Base-by-base conservation (phyloP, 2,888 invertebrate genomes). In the Tenthredo scrophulariae region DNA sequence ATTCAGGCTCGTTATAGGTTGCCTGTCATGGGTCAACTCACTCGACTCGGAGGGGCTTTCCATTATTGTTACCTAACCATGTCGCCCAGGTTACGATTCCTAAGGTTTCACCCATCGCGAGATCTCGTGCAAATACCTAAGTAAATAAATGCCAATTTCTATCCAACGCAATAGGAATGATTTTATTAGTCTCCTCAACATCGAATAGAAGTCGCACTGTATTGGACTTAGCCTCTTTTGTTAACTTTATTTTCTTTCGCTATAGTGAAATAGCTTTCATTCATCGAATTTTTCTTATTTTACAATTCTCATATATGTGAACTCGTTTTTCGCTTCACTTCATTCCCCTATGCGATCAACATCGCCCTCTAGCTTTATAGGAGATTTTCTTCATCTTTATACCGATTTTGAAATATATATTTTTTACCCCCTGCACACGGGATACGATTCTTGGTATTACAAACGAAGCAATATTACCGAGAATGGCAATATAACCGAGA, bases 1-100 rank as follows among this genome's bases (percentile, higher is more conserved):
- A n/a, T 50, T 62, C 22, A 33, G 26, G n/a, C 33, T 80, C 26
- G 62, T 62, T 33, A 62, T 62, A 40, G 62, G 40, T 80, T 22
- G 37, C 15, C 26, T 62, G 29, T 80, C 58, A 13, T 62, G 43
- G 58, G 80, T 62, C 62, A 80, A 80, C 26, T 80, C 80, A 33
- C 80, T 80, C 80, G 80, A 62, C 58, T 54, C 80, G 37, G 37
- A 62, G 62, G 62, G 80, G 80, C 58, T 80, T 80, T 80, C 62
- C 62, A 80, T 80, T 80, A 80, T 80, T 80, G 80, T 80, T 80
- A 80, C 80, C 40, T 26, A 80, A 80, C 58, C 62, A 29, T 22
- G 62, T 80, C 46, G 58, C 15, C 40, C 37, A 37, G 58, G 58
- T 62, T 62, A 62, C 40, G 62, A 10, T 62, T 80, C 62, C n/a